Conservation (phyloP, 1,140 invertebrate genomes). For the Planococcus citri region DNA sequence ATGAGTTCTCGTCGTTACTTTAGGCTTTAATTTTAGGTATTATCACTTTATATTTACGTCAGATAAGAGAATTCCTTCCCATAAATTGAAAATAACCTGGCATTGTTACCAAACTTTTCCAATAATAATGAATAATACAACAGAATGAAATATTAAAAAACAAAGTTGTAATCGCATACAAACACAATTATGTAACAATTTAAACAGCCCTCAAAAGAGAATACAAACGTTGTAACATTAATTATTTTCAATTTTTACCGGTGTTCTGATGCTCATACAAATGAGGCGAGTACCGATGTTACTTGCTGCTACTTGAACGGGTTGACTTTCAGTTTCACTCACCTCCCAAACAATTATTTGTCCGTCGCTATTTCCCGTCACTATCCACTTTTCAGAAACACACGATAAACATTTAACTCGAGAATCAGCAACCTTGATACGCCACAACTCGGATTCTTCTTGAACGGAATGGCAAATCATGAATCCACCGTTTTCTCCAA, state of each 20-base stretch:
- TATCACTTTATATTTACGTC: too few relatives aligned
- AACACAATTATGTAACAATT: too few relatives aligned
- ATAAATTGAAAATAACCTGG: too few relatives aligned
- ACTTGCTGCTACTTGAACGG: conserved; percentile 21
- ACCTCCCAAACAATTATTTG: conserved; percentile 22
- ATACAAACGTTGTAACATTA: too few relatives aligned
- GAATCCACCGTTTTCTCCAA: conserved; percentile 25
- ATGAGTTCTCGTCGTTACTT: too few relatives aligned
- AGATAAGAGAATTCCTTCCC: too few relatives aligned
- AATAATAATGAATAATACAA: too few relatives aligned
- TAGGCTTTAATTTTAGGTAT: too few relatives aligned
- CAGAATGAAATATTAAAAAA: too few relatives aligned
- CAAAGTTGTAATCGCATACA: too few relatives aligned
- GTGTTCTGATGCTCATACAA: conserved; percentile 22
- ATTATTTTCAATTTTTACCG: neutral
- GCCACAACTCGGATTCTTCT: conserved; percentile 21
- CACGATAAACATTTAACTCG: conserved; percentile 24
- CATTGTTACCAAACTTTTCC: too few relatives aligned
- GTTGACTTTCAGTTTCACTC: neutral
- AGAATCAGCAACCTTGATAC: conserved; percentile 21
- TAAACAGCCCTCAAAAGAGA: too few relatives aligned
- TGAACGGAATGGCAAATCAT: conserved; percentile 20
- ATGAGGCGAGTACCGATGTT: conserved; percentile 25
- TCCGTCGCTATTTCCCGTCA: conserved; percentile 24
- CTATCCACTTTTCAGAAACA: conserved; percentile 21